Percentiles rank a stretch among this genome's conserved stretches.
These are phyloP conservation scores for Asbolus verrucosus DNA, from an alignment of 1,140 invertebrate genomes.

Conservation along the genomic window DNA sequence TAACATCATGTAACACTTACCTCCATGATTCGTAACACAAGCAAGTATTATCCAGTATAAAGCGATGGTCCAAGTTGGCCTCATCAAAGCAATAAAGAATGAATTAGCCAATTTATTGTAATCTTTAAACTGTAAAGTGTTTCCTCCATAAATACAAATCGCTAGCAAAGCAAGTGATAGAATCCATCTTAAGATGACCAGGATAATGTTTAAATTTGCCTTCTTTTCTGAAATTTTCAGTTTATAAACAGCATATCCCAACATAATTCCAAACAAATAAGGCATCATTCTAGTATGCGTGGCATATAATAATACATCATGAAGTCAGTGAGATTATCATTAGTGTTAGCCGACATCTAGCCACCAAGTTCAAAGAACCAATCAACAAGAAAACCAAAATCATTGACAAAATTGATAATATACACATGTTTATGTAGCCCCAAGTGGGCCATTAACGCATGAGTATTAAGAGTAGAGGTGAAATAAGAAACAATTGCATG, in stretches of 20 bases:
- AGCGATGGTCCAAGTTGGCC: slow-evolving; percentile 70
- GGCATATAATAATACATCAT: slow-evolving; percentile 56
- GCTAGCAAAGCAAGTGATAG: slow-evolving; percentile 10
- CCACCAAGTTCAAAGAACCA: slow-evolving; percentile 30
- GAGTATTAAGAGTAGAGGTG: not conserved
- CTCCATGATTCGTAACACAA: slow-evolving; percentile 73
- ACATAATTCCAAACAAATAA: slow-evolving; percentile 70
- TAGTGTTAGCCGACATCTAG: not conserved
- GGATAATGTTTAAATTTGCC: not conserved
- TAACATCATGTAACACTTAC: slow-evolving; percentile 7
- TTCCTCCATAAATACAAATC: slow-evolving; percentile 27
- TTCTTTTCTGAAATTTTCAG: slow-evolving; percentile 18
- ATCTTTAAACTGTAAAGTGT: slow-evolving; percentile 10
- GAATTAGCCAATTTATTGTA: slow-evolving; percentile 63
- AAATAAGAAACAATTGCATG: slow-evolving; percentile 36
- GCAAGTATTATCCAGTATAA: slow-evolving; percentile 77
- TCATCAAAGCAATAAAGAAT: slow-evolving; percentile 71
- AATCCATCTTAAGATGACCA: slow-evolving; percentile 13
- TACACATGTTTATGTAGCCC: not conserved
- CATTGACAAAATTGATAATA: not conserved
- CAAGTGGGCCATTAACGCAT: slow-evolving; percentile 8
- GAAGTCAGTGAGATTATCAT: slow-evolving; percentile 20
- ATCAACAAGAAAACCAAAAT: not conserved
- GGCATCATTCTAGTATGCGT: slow-evolving; percentile 67
- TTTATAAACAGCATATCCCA: slow-evolving; percentile 65